Evolutionary conservation across 2,113 vertebrate genomes (phyloP).

Genomic region (Calonectris borealis): DNA sequence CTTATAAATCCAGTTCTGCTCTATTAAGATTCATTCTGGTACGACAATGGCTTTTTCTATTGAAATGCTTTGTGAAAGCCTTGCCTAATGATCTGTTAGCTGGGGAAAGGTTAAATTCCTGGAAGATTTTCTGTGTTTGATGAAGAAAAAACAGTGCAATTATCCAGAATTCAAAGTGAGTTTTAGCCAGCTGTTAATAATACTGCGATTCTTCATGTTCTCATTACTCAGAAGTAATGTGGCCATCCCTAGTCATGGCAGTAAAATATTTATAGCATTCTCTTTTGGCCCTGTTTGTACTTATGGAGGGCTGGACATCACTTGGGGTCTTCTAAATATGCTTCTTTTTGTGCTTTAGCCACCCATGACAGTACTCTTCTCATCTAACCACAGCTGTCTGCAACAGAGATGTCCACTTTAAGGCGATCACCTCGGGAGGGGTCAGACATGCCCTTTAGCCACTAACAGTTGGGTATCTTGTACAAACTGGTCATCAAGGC

Average conservation of each 20-base stretch:
- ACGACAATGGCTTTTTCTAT: conserved; percentile 35
- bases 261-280: conserved; percentile 53
- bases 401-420: background rate
- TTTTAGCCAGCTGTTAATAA: conserved; percentile 67
- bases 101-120: conserved; percentile 56
- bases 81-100: conserved; percentile 61
- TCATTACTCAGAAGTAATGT: conserved; percentile 43
- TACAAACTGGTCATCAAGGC: background rate
- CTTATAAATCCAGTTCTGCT: conserved; percentile 49
- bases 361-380: background rate
- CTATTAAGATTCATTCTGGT: conserved; percentile 52
- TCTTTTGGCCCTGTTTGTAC: conserved; percentile 19
- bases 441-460: background rate
- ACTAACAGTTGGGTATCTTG: background rate
- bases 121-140: conserved; percentile 46
- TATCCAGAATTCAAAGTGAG: conserved; percentile 48
- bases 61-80: conserved; percentile 34
- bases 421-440: background rate
- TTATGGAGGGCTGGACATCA: background rate
- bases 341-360: background rate
- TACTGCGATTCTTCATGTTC: background rate
- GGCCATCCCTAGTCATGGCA: conserved; percentile 23
- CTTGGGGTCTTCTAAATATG: background rate
- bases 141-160: conserved; percentile 59
- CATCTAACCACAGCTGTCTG: background rate